phyloP scores from a whole-genome alignment of 2,113 vertebrate genomes.

The Chaetorhynchus papuensis region DNA sequence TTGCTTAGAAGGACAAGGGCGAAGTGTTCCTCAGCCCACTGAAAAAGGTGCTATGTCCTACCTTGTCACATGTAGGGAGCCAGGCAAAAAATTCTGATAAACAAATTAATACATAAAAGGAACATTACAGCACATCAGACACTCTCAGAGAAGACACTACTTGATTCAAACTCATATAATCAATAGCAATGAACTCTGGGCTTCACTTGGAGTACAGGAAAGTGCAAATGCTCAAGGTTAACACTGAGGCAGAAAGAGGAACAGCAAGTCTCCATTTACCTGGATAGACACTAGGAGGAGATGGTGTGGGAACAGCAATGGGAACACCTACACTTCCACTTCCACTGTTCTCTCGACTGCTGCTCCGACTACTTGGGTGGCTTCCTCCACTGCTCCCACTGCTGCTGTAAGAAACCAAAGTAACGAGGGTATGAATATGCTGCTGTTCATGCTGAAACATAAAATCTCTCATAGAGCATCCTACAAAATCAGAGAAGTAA shows the following conservation, averaged over 20 bases:
- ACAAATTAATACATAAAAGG: neutral
- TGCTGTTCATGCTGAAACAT: neutral
- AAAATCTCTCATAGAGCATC: neutral
- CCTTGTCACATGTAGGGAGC: neutral
- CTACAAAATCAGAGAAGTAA: neutral
- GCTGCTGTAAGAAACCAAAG: constrained; percentile 75
- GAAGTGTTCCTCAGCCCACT: neutral
- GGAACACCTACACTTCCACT: constrained; percentile 94
- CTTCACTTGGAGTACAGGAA: neutral
- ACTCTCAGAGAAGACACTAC: neutral
- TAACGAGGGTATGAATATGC: constrained; percentile 10
- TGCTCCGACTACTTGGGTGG: constrained; percentile 97
- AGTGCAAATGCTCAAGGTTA: neutral
- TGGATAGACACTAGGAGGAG: constrained; percentile 93
- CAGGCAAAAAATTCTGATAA: neutral
- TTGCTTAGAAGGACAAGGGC: neutral
- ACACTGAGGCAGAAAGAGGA: neutral
- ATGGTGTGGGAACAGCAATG: constrained; percentile 93
- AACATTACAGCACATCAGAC: neutral
- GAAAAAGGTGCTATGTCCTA: neutral
- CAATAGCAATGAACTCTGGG: neutral
- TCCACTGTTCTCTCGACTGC: constrained; percentile 98
- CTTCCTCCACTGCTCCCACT: constrained; percentile 97
- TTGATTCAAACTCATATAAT: neutral
- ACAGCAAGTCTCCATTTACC: constrained; percentile 72